Base-by-base conservation (phyloP, 2,888 invertebrate genomes). In the Euspilapteryx auroguttella region DNA sequence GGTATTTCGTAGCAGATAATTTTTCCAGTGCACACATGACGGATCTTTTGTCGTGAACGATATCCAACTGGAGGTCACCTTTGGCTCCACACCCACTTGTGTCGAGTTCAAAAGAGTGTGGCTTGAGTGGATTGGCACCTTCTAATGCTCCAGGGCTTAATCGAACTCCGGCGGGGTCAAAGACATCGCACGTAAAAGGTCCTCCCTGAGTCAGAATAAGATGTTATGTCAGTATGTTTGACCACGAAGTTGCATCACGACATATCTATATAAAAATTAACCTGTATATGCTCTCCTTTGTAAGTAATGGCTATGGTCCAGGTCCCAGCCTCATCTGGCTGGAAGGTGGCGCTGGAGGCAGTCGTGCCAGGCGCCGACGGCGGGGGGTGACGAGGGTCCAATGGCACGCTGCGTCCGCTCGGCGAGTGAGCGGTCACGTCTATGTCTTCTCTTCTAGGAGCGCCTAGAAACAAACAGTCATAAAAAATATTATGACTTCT, bases 291-390 rank as follows among this genome's bases (percentile, higher is more conserved):
- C 45, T 94, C 89, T 17, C 94, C 94, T 53, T 96, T 94, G 59
- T 97, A 97, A 17, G 91, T 87, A 37, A 98, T 95, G 37, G 92
- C 92, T 31, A 99, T 95, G 44, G 90, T 87, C 97, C 97, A 98
- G 48, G 94, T 92, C 32, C 97, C 98, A 21, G 94, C 89, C 73
- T 98, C 97, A 44, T 94, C 92, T 0, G 98, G 98, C 52, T 95
- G 93, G 63, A 98, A 98, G 45, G 93, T 95, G 38, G 97, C 95
- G 40, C 92, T 91, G 53, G 94, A 75, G 14, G 73, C 71, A 0
- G 75, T 95, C 29, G 92, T 90, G 31, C 91, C 93, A 25, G 88
- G 87, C n/a, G 87, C 84, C 36, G 88, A 87, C 24, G 85, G 86
- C n/a, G 92, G 85, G 0, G 91, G 90, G 54, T 73, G 73, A 0